Conservation (phyloP, 2,888 invertebrate genomes). For the Merodon equestris region DNA sequence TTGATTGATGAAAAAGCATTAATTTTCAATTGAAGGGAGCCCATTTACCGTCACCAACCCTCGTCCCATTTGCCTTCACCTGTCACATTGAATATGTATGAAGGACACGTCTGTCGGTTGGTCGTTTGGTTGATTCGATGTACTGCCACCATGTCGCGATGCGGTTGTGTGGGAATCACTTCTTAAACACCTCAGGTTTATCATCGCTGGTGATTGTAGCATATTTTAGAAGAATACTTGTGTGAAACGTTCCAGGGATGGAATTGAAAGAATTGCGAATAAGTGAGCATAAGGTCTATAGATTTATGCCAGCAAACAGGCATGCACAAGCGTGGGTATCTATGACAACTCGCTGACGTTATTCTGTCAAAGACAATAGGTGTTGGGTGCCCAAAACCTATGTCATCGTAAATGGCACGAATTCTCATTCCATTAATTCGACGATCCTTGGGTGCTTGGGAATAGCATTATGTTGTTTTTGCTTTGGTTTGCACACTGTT, state of each 20-base stretch:
- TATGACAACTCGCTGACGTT: slow-evolving; percentile 29
- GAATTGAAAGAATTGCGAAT: too few relatives aligned
- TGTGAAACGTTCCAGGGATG: slow-evolving; percentile 2
- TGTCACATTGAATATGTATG: background rate
- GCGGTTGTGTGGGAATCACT: too few relatives aligned
- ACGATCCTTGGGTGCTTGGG: too few relatives aligned
- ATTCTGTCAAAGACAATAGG: slow-evolving; percentile 43
- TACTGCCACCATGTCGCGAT: background rate
- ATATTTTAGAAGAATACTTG: slow-evolving; percentile 51
- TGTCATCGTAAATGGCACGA: too few relatives aligned
- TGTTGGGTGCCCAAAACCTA: too few relatives aligned
- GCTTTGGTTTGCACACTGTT: too few relatives aligned
- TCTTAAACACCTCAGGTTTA: slow-evolving; percentile 22
- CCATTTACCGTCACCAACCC: slow-evolving; percentile 40
- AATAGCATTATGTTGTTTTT: too few relatives aligned
- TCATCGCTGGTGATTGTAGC: slow-evolving; percentile 42
- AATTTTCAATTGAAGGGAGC: slow-evolving; percentile 52
- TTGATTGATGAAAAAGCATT: slow-evolving; percentile 50
- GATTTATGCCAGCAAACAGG: slow-evolving; percentile 29
- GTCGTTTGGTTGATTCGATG: too few relatives aligned
- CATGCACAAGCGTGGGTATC: slow-evolving; percentile 20
- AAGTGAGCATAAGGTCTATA: too few relatives aligned
- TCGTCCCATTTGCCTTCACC: slow-evolving; percentile 9
- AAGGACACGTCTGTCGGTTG: too few relatives aligned
- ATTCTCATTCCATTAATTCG: too few relatives aligned